A percentile compares a stretch with the other conserved stretches of the same genome.
Conservation (phyloP, 2,113 vertebrate genomes). For the Asarcornis scutulata region DNA sequence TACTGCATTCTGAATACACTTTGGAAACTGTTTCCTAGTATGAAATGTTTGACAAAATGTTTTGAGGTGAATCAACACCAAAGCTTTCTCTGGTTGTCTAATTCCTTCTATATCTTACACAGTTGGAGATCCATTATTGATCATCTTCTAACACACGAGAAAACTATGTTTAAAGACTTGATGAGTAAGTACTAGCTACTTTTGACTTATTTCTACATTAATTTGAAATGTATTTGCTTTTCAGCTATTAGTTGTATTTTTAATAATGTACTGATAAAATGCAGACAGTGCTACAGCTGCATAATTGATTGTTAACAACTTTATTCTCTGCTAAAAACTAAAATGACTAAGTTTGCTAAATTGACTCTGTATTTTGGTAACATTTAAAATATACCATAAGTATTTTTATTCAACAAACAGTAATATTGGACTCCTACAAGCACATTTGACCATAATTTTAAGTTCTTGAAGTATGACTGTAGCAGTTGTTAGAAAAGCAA, state of each 20-base stretch:
- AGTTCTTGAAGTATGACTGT: background rate
- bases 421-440: background rate
- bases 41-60: background rate
- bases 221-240: background rate
- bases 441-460: background rate
- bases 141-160: constrained; percentile 96
- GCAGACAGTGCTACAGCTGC: background rate
- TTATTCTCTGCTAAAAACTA: background rate
- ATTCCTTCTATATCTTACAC: constrained; percentile 7
- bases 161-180: constrained; percentile 98
- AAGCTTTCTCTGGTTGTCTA: background rate
- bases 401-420: background rate
- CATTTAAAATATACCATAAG: background rate
- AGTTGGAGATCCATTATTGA: constrained; percentile 97
- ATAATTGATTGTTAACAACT: background rate
- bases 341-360: background rate
- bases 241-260: background rate
- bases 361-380: background rate
- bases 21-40: background rate
- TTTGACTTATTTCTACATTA: background rate
- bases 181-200: constrained; percentile 89
- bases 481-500: background rate
- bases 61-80: background rate
- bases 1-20: background rate
- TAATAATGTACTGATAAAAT: background rate